Evolutionary conservation across 2,797 vertebrate genomes (phyloP).

Genomic region (Scyliorhinus canicula): DNA sequence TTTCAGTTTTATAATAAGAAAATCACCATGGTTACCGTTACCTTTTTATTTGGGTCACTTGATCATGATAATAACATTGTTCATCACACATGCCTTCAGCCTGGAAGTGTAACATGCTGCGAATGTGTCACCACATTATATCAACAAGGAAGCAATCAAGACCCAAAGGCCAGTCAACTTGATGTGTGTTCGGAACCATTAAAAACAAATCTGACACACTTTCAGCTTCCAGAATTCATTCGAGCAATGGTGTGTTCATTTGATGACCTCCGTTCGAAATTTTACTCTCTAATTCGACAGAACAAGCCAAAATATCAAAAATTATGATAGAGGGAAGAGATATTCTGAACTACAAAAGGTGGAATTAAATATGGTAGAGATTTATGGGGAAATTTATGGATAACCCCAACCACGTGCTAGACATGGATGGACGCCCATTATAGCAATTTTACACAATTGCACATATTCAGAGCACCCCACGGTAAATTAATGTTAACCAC

Average conservation of each 20-base stretch:
- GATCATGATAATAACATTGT: conserved; percentile 32
- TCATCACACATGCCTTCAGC: neutral
- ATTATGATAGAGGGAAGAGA: neutral
- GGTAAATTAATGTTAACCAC: neutral
- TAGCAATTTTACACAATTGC: neutral
- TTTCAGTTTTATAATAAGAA: conserved; percentile 24
- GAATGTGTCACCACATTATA: neutral
- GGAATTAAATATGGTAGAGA: neutral
- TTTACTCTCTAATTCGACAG: neutral
- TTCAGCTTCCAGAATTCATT: neutral
- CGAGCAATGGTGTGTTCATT: neutral
- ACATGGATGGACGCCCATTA: neutral
- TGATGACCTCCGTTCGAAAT: neutral
- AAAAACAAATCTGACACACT: neutral
- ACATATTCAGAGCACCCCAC: neutral
- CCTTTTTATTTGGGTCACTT: conserved; percentile 34
- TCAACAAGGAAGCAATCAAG: neutral
- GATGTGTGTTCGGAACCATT: neutral
- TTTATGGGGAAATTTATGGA: neutral
- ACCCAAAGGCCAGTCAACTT: neutral
- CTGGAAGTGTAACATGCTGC: neutral
- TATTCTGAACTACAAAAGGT: neutral
- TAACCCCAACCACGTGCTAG: neutral
- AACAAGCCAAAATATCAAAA: neutral
- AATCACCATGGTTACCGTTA: conserved; percentile 13